Evolutionary conservation across 1,140 invertebrate species (phyloP).

Genomic region (Drosophila truncata): DNA sequence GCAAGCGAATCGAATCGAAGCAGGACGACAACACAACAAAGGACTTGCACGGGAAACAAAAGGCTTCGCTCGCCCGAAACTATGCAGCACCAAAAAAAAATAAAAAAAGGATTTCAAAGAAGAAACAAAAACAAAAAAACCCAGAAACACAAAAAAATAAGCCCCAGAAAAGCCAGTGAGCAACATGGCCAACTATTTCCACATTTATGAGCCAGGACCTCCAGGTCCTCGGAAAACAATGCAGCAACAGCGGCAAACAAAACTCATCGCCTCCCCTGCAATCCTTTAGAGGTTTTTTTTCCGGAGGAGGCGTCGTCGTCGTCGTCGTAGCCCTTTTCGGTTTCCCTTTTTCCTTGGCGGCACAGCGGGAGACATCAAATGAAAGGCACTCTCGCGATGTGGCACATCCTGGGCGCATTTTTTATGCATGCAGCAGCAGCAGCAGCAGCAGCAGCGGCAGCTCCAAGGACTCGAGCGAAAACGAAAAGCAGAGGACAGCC

Average conservation of each 20-base stretch:
- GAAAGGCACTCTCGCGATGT: conserved; percentile 56
- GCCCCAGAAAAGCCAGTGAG: conserved; percentile 35
- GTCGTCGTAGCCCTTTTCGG: conserved; percentile 20
- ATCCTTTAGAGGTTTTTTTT: conserved; percentile 29
- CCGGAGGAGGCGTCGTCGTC: background rate
- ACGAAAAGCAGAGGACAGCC: conserved; percentile 9
- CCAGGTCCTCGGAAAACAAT: conserved; percentile 47
- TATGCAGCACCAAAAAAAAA: conserved; percentile 53
- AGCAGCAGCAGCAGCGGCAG: conserved; percentile 10
- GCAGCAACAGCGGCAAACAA: conserved; percentile 53
- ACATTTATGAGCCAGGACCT: conserved; percentile 72
- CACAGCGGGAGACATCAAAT: conserved; percentile 67
- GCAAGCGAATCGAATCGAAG: conserved; percentile 14
- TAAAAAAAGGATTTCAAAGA: conserved; percentile 53
- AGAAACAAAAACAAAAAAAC: conserved; percentile 24
- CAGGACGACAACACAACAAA: conserved; percentile 23
- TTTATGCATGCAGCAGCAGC: conserved; percentile 60
- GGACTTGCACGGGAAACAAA: conserved; percentile 38
- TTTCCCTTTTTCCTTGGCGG: conserved; percentile 25
- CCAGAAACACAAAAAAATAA: conserved; percentile 5
- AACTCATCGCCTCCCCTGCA: conserved; percentile 61
- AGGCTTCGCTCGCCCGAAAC: conserved; percentile 37
- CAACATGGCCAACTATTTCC: conserved; percentile 74
- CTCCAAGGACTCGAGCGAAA: conserved; percentile 36
- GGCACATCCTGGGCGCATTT: conserved; percentile 65